These are phyloP conservation scores for Sciaenops ocellatus DNA, from an alignment of 2,797 vertebrate species.

Conservation along the genomic window DNA sequence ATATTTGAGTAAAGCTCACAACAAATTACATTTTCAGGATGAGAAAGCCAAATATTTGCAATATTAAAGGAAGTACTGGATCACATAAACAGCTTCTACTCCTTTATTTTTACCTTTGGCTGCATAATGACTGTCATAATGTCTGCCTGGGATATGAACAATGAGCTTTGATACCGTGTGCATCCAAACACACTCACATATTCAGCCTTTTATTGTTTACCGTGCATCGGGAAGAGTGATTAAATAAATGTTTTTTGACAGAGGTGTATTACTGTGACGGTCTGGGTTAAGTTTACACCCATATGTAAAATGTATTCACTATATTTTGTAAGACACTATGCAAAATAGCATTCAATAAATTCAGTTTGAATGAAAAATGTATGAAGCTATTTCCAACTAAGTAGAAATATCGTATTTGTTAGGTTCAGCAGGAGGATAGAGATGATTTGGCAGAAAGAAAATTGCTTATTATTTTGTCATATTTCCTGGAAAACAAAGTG, in stretches of 20 bases:
- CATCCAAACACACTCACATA: neutral
- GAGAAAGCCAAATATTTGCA: neutral
- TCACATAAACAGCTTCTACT: neutral
- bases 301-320: neutral
- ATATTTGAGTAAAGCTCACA: neutral
- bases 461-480: neutral
- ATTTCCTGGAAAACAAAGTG: neutral
- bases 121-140: neutral
- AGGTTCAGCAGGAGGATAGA: neutral
- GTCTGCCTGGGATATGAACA: neutral
- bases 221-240: neutral
- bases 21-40: neutral
- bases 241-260: neutral
- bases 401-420: neutral
- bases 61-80: neutral
- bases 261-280: neutral
- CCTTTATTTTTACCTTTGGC: neutral
- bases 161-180: neutral
- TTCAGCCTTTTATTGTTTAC: neutral
- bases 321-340: neutral
- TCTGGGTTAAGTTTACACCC: neutral
- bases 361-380: constrained; percentile 10
- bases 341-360: neutral
- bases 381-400: neutral
- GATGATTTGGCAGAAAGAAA: neutral